These are phyloP conservation scores for Hippocampus zosterae DNA, from an alignment of 2,113 vertebrate genomes.

Conservation along the genomic window DNA sequence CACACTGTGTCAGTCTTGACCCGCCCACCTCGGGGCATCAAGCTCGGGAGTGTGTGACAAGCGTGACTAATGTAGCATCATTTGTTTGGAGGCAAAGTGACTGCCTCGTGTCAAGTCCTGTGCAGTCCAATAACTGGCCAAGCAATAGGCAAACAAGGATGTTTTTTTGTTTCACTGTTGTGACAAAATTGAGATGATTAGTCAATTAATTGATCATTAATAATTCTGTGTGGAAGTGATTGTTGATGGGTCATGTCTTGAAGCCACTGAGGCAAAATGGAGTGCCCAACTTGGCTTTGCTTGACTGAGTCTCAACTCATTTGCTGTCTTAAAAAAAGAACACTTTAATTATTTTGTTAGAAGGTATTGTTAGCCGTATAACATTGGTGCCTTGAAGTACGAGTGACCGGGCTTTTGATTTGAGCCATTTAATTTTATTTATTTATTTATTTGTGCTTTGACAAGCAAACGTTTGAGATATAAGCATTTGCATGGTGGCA, in stretches of 20 bases:
- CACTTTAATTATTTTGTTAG: background rate
- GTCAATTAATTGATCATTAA: background rate
- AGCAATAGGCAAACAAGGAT: background rate
- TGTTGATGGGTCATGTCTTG: background rate
- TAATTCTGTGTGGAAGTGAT: background rate
- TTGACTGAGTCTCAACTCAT: background rate
- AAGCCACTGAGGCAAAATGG: background rate
- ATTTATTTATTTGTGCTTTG: too few relatives aligned
- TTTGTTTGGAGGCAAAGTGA: conserved; percentile 42
- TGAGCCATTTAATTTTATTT: too few relatives aligned
- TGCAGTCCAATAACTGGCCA: background rate
- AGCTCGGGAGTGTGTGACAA: conserved; percentile 47
- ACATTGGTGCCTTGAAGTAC: too few relatives aligned
- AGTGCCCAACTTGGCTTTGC: background rate
- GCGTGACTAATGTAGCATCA: conserved; percentile 57
- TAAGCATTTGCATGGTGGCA: too few relatives aligned
- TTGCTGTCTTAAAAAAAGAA: background rate
- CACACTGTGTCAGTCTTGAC: conserved; percentile 18
- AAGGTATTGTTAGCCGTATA: too few relatives aligned
- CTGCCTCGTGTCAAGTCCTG: conserved; percentile 40
- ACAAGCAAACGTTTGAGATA: too few relatives aligned
- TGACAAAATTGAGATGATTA: background rate
- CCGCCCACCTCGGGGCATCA: conserved; percentile 31
- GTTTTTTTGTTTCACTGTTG: background rate
- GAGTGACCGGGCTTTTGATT: too few relatives aligned